Evolutionary conservation across 2,797 vertebrate species (phyloP), one percentile per base, ranked within the genome.

Genomic region (Myripristis murdjan): DNA sequence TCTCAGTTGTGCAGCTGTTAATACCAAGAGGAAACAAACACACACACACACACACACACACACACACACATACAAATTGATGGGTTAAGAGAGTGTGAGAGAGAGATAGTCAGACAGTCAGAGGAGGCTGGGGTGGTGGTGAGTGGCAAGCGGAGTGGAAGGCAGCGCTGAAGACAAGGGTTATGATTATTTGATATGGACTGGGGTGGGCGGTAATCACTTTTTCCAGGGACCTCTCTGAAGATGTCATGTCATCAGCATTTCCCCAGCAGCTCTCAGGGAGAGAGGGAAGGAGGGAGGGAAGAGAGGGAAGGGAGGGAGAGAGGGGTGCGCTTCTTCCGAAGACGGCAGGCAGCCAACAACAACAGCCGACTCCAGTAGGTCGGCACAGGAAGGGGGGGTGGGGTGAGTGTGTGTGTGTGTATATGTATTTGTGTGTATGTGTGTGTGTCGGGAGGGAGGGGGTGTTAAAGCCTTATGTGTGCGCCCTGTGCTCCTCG

Each of bases 361-460:
- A 96, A 96, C 92, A 97, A 96, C 96, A 97, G 94, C 92, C 91
- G 96, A 97, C 96, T 97, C 96, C 96, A 96, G 95, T 95, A 96
- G 96, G 96, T 97, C 96, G 96, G 95, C 95, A 95, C 96, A 96
- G 96, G 96, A 97, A 96, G 81, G 84, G 76, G 82, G 82, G 87
- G n/a, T 91, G 82, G 85, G 82, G 70, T 28, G 15, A 47, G 39
- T 41, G 41, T 10, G 65, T 10, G 65, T 48, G 94, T 91, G 60
- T 54, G 57, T 28, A 28, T 28, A 28, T 28, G 89, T 89, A 87
- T 86, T 89, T 59, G 37, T 49, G 16, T 43, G 48, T 53, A 43
- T 46, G 11, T 83, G 64, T 92, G 92, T 90, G 89, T 87, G 91
- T 90, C 87, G 12, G 58, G 44, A 53, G 26, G 66, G 69, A 83